phyloP scores from a whole-genome alignment of 2,888 invertebrate genomes.

The Fragum sueziense region DNA sequence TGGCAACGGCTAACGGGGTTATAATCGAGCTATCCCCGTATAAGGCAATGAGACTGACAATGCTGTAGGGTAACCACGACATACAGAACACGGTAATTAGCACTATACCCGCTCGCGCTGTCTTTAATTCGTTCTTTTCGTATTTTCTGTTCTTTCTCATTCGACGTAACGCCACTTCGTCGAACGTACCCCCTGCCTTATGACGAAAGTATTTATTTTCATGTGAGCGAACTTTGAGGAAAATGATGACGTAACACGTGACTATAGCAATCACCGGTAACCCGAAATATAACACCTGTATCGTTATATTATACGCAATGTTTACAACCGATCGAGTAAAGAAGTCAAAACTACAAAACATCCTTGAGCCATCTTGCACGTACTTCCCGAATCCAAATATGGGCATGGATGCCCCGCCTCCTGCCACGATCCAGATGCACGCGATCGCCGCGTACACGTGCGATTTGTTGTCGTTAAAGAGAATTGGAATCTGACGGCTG shows the following conservation, averaged over 20 bases:
- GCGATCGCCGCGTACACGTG: constrained; percentile 10
- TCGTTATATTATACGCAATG: constrained; percentile 28
- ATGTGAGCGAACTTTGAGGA: constrained; percentile 29
- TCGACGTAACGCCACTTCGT: constrained; percentile 35
- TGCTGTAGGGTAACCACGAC: constrained; percentile 44
- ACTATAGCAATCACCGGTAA: constrained; percentile 26
- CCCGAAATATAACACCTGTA: constrained; percentile 37
- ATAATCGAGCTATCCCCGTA: constrained; percentile 34
- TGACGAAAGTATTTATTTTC: constrained; percentile 37
- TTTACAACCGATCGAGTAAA: constrained; percentile 22
- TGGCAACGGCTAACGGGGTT: constrained; percentile 24
- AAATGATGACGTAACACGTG: constrained; percentile 30
- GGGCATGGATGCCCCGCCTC: constrained; percentile 25
- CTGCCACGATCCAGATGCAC: constrained; percentile 25
- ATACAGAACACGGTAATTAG: constrained; percentile 32
- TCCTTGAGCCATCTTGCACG: constrained; percentile 38
- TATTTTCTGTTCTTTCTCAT: constrained; percentile 24
- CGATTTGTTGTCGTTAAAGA: background rate
- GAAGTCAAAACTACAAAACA: constrained; percentile 40
- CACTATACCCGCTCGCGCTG: constrained; percentile 18
- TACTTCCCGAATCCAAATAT: constrained; percentile 38
- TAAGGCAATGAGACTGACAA: constrained; percentile 31
- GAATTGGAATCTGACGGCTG: constrained; percentile 20
- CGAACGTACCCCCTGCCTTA: background rate
- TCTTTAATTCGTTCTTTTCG: constrained; percentile 35